phyloP scores from a whole-genome alignment of 2,888 invertebrate species.

The Pollenia amentaria region DNA sequence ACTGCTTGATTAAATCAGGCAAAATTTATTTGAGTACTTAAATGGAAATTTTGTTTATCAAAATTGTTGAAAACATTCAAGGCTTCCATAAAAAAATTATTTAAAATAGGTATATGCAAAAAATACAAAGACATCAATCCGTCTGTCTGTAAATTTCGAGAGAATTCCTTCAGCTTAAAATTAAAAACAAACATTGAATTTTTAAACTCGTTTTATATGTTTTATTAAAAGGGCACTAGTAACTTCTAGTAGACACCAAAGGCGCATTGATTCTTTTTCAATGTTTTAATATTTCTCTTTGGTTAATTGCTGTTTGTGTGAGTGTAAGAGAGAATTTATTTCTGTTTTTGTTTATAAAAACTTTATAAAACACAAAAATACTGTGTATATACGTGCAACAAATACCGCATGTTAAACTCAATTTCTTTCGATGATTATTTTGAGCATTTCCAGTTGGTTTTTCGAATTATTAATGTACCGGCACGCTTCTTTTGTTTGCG shows the following conservation, averaged over 20 bases:
- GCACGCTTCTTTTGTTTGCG: slow-evolving; percentile 51
- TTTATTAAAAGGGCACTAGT: slow-evolving; percentile 10
- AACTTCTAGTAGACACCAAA: neutral
- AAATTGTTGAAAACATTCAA: slow-evolving; percentile 18
- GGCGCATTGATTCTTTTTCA: neutral
- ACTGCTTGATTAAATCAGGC: neutral
- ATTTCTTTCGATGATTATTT: neutral
- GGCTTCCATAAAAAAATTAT: slow-evolving; percentile 5
- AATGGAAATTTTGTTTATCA: slow-evolving; percentile 3
- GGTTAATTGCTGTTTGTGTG: neutral
- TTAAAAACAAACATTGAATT: neutral
- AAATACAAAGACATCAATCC: slow-evolving; percentile 25
- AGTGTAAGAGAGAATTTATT: neutral
- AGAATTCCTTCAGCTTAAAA: slow-evolving; percentile 46
- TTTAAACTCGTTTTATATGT: slow-evolving; percentile 15
- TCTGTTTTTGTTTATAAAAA: neutral
- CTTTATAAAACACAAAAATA: neutral
- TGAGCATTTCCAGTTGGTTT: neutral
- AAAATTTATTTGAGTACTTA: slow-evolving; percentile 2
- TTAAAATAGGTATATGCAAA: slow-evolving; percentile 37
- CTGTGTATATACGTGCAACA: slow-evolving; percentile 29
- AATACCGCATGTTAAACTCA: slow-evolving; percentile 40
- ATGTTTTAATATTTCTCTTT: neutral
- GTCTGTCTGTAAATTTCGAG: slow-evolving; percentile 34
- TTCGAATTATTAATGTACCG: slow-evolving; percentile 33